Conservation (phyloP, 2,797 vertebrate species). For the Molossus molossus region DNA sequence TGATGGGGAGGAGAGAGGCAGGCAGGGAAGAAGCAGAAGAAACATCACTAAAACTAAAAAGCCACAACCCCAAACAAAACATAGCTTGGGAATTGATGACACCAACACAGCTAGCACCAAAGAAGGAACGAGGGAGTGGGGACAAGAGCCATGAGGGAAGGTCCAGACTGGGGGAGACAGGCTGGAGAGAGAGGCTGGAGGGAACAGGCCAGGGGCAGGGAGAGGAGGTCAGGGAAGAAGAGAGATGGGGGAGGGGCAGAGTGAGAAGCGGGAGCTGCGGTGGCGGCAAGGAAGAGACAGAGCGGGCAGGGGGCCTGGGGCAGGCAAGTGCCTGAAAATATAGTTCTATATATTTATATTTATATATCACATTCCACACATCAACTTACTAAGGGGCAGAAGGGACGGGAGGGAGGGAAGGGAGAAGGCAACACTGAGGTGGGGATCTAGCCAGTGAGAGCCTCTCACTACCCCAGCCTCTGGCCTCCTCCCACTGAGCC, state of each 20-base stretch:
- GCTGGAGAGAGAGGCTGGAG: not conserved
- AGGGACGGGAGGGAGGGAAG: not conserved
- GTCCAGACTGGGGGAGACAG: not conserved
- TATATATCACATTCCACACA: conserved; percentile 86
- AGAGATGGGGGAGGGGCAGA: not conserved
- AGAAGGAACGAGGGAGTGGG: not conserved
- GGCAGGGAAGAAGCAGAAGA: not conserved
- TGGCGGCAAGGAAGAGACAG: not conserved
- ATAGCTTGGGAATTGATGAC: not conserved
- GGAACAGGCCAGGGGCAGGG: not conserved
- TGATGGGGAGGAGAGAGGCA: not conserved
- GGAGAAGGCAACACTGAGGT: conserved; percentile 42
- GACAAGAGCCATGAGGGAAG: not conserved
- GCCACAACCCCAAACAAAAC: conserved; percentile 51
- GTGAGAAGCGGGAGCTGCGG: not conserved
- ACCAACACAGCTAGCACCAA: conserved; percentile 67
- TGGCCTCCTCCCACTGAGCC: conserved; percentile 26
- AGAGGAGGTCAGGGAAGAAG: not conserved
- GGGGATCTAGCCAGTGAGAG: not conserved
- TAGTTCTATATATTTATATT: conserved; percentile 85
- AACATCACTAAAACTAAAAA: conserved; percentile 67
- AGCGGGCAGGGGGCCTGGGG: not conserved
- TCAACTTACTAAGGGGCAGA: conserved; percentile 71
- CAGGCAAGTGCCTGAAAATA: conserved; percentile 85
- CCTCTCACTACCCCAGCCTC: conserved; percentile 29